phyloP scores from a whole-genome alignment of 2,888 invertebrate species.

The Mesorhabditis spiculigera region DNA sequence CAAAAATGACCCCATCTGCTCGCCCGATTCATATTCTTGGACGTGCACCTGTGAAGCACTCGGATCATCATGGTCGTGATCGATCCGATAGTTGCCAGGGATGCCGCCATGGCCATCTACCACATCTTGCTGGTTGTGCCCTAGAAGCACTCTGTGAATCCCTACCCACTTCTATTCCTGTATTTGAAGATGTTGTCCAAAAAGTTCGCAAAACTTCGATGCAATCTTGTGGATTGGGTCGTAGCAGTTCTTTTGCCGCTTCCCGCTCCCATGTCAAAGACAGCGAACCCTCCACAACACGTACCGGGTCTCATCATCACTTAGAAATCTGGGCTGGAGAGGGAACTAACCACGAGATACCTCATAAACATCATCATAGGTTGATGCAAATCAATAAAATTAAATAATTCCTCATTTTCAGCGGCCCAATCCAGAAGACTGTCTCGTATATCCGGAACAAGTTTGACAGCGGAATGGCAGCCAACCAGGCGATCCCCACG shows the following conservation, averaged over 20 bases:
- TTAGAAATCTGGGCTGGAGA: constrained; percentile 3
- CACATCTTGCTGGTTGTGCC: constrained; percentile 2
- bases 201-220: not conserved
- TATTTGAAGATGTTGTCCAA: not conserved
- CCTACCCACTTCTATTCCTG: not conserved
- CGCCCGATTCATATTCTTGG: no score
- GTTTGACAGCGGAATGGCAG: constrained; percentile 41
- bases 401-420: constrained; percentile 21
- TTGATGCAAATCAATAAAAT: not conserved
- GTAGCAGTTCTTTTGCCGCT: no score
- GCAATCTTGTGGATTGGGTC: not conserved
- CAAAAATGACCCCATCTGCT: no score
- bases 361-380: constrained; percentile 4
- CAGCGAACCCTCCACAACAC: not conserved
- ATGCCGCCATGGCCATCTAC: not conserved
- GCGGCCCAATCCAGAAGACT: constrained; percentile 50
- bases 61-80: no score
- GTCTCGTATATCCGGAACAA: constrained; percentile 43
- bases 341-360: not conserved
- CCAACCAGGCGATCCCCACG: constrained; percentile 43
- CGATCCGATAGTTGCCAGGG: constrained; percentile 5
- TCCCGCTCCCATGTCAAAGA: no score
- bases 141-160: not conserved
- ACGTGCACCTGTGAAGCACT: no score
- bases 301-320: not conserved